Evolutionary conservation across 2,888 invertebrate species (phyloP).

Genomic region (Helobdella robusta): DNA sequence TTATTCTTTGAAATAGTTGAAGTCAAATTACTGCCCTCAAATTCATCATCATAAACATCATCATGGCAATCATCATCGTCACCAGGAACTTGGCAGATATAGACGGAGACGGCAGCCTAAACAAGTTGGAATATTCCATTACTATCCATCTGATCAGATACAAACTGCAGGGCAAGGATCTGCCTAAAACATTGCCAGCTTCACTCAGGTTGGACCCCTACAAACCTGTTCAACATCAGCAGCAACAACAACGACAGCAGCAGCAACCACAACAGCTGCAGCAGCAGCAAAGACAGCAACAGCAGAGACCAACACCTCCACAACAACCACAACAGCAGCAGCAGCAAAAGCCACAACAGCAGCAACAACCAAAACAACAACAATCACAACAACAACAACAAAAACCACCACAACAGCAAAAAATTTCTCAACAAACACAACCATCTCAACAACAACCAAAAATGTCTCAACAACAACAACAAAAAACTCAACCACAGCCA

Average conservation of each 20-base stretch:
- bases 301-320: background rate
- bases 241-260: constrained; percentile 1
- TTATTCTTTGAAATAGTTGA: too few species aligned
- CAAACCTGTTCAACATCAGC: background rate
- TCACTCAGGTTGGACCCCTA: constrained; percentile 48
- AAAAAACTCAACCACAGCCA: background rate
- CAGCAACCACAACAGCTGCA: constrained; percentile 13
- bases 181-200: constrained; percentile 76
- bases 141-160: constrained; percentile 54
- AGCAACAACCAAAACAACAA: background rate
- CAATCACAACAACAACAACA: constrained; percentile 10
- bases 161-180: constrained; percentile 79
- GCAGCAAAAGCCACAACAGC: constrained; percentile 2
- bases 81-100: constrained; percentile 48
- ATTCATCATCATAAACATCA: too few species aligned
- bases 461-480: background rate
- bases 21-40: too few species aligned
- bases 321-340: background rate
- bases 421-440: background rate
- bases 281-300: background rate
- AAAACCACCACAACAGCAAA: background rate
- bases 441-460: constrained; percentile 2
- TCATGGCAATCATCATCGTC: background rate
- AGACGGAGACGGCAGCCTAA: constrained; percentile 50
- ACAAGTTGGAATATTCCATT: constrained; percentile 49